These are phyloP conservation scores for Drosophila meridionalis DNA, from an alignment of 2,888 invertebrate species.

Conservation along the genomic window DNA sequence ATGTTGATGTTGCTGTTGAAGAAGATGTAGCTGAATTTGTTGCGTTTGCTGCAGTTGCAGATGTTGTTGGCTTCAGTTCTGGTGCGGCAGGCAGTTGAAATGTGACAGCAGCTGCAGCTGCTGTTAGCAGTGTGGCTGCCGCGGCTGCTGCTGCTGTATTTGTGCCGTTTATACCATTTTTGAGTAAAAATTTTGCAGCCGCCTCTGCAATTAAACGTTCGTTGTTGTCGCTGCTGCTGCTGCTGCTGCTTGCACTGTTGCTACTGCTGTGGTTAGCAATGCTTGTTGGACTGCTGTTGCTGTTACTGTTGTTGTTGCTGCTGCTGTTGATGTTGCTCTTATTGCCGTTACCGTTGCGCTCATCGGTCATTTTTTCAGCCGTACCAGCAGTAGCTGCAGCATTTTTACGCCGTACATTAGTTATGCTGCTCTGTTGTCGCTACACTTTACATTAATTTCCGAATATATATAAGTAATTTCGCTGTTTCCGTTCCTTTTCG, in stretches of 20 bases:
- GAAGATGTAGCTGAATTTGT: constrained; percentile 35
- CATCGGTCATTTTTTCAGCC: constrained; percentile 88
- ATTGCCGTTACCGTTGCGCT: constrained; percentile 84
- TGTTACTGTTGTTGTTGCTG: constrained; percentile 12
- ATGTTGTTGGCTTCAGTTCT: constrained; percentile 46
- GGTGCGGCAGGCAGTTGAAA: constrained; percentile 72
- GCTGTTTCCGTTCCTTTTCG: constrained; percentile 29
- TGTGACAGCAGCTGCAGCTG: constrained; percentile 72
- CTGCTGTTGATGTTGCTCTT: constrained; percentile 87
- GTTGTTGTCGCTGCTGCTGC: constrained; percentile 50
- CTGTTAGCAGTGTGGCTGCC: constrained; percentile 62
- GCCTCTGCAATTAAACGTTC: constrained; percentile 78
- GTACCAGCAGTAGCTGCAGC: constrained; percentile 87
- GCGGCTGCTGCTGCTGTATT: constrained; percentile 67
- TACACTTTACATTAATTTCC: constrained; percentile 63
- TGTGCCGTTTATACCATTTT: constrained; percentile 81
- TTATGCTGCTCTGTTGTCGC: constrained; percentile 40
- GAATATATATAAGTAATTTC: constrained; percentile 12
- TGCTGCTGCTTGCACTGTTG: constrained; percentile 36
- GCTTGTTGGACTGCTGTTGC: constrained; percentile 28
- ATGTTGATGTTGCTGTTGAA: constrained; percentile 46
- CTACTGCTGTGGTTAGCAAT: constrained; percentile 42
- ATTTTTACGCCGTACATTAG: constrained; percentile 69
- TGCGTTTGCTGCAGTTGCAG: constrained; percentile 26
- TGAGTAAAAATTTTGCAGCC: constrained; percentile 79